Percentiles rank a stretch among this genome's conserved stretches.
Evolutionary conservation across 2,797 vertebrate genomes (phyloP).

Genomic region (Varecia variegata): DNA sequence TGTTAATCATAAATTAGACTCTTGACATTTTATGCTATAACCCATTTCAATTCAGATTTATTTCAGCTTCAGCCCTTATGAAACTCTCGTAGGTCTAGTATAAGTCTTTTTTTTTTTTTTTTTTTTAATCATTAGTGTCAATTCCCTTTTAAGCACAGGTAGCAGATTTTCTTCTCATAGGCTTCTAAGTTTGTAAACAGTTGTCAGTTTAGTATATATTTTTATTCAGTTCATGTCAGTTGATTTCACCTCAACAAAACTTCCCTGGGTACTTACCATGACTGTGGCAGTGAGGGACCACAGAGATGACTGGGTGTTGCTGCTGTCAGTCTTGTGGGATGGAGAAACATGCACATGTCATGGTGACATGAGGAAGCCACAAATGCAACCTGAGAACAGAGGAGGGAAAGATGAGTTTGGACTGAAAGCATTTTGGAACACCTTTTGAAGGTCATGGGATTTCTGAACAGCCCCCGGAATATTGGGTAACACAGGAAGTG

Average conservation of each 20-base stretch:
- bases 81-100: background rate
- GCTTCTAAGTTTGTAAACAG: background rate
- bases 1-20: background rate
- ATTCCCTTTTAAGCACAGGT: background rate
- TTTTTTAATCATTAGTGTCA: background rate
- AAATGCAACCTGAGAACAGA: background rate
- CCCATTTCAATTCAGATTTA: background rate
- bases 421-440: background rate
- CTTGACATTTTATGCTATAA: background rate
- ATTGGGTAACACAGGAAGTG: background rate
- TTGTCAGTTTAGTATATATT: background rate
- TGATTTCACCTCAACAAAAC: constrained; percentile 1
- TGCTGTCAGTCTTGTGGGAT: background rate
- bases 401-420: background rate
- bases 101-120: background rate
- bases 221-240: background rate
- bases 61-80: background rate
- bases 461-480: background rate
- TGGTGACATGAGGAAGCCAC: background rate
- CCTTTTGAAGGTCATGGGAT: background rate
- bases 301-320: background rate
- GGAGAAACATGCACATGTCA: background rate
- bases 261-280: background rate
- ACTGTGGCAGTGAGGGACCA: background rate
- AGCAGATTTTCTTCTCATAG: background rate